phyloP scores from a whole-genome alignment of 1,140 invertebrate genomes.

The Harlomillsia oculata region DNA sequence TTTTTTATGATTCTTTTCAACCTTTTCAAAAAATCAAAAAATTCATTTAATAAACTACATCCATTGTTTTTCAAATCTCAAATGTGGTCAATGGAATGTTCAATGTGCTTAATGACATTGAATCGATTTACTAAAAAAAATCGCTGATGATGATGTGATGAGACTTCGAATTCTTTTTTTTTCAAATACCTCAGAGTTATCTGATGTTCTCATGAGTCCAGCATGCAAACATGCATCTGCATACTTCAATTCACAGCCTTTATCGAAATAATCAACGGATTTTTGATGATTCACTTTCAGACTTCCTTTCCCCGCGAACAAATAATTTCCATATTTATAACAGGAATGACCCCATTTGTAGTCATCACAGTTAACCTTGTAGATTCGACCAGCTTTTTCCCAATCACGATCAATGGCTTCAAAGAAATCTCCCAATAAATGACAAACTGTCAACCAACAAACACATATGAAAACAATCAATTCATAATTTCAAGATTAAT shows the following conservation, averaged over 20 bases:
- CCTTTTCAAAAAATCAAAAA: slow-evolving; percentile 24
- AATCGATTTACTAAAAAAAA: neutral
- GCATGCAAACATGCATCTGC: slow-evolving; percentile 61
- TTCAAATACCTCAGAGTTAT: slow-evolving; percentile 41
- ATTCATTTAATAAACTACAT: neutral
- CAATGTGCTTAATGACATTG: too few species aligned
- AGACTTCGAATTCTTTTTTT: too few species aligned
- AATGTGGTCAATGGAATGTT: too few species aligned
- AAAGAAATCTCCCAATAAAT: slow-evolving; percentile 76
- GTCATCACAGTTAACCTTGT: slow-evolving; percentile 73
- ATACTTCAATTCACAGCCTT: slow-evolving; percentile 62
- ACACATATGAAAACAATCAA: slow-evolving; percentile 17
- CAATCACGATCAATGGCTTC: slow-evolving; percentile 70
- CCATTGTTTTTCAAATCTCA: too few species aligned
- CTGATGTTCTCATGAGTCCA: slow-evolving; percentile 56
- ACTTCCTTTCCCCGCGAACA: slow-evolving; percentile 43
- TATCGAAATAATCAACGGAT: slow-evolving; percentile 62
- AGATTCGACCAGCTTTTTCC: slow-evolving; percentile 65
- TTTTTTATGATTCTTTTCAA: slow-evolving; percentile 38
- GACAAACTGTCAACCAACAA: slow-evolving; percentile 62
- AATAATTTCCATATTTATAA: slow-evolving; percentile 67
- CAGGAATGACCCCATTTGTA: slow-evolving; percentile 71
- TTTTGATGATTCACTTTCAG: slow-evolving; percentile 36
- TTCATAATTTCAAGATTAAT: neutral
- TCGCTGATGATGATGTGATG: too few species aligned